Evolutionary conservation across 2,797 vertebrate genomes (phyloP), one percentile per base, ranked within the genome.

Genomic region (Rhinatrema bivittatum): DNA sequence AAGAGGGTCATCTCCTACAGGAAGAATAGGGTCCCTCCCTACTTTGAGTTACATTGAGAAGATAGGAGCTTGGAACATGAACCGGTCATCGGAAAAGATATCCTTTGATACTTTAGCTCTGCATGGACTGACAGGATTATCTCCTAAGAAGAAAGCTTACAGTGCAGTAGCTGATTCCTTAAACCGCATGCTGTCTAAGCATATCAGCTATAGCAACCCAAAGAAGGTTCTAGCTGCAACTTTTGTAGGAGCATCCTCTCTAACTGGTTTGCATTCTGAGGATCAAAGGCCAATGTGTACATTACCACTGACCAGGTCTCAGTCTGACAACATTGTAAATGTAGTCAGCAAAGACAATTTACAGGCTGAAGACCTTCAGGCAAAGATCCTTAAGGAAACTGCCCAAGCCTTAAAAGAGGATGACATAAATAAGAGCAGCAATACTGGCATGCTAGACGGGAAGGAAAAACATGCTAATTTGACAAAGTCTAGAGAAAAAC

Each of bases 31-130:
- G 26, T 76, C 84, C 49, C 70, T 89, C 8, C 86, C 90, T 13
- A 78, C 58, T 6, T 74, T 91, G 27, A 80, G 54, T 34, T 86
- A 86, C 60, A 41, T 85, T 57, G 79, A 92, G 59, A 93, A 93
- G 65, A 85, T 90, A 10, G 87, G 82, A 16, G 78, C 86, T 10
- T 93, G 89, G 91, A 68, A 76, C 3, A 10, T 65, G 16, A 85
- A 73, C 57, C 85, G 81, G 32, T 59, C 49, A 39, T 74, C 68
- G 2, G 70, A 60, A 39, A 69, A 46, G 22, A 39, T 28, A 2
- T 61, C 81, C 3, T 80, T 74, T 43, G 76, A 74, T 25, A 67
- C 62, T 8, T 27, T 72, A 42, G 58, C 72, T 29, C 53, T 77
- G 5, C 54, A 69, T 2, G 68, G 45, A 3, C 60, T 73, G 9